Evolutionary conservation across 2,113 vertebrate genomes (phyloP).

Genomic region (Beaufortia kweichowensis): DNA sequence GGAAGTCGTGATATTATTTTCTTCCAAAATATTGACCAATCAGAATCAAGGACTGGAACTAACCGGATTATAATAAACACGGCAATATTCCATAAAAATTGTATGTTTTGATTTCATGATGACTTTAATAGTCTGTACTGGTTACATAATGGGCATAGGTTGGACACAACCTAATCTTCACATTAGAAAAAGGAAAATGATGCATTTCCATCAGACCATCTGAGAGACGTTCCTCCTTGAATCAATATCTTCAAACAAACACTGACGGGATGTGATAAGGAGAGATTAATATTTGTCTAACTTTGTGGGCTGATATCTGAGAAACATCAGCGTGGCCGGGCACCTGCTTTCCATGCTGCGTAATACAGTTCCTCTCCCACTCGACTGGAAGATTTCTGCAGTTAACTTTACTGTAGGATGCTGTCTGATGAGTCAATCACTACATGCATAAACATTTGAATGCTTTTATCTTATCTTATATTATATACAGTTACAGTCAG

Average conservation of each 20-base stretch:
- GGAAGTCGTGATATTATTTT: too few relatives aligned
- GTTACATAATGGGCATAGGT: background rate
- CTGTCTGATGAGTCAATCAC: background rate
- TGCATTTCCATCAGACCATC: too few relatives aligned
- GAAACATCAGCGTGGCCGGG: background rate
- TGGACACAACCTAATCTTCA: too few relatives aligned
- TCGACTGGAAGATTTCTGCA: background rate
- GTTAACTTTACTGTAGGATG: background rate
- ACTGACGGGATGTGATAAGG: constrained; percentile 20
- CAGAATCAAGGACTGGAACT: too few relatives aligned
- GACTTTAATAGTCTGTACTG: too few relatives aligned
- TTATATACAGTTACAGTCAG: background rate
- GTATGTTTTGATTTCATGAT: too few relatives aligned
- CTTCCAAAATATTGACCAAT: too few relatives aligned
- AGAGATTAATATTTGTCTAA: constrained; percentile 4
- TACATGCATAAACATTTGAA: constrained; percentile 2
- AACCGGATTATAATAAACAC: too few relatives aligned
- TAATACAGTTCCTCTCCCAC: background rate
- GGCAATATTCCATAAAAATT: too few relatives aligned
- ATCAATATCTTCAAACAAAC: background rate
- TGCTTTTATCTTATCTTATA: background rate
- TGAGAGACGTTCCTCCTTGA: background rate
- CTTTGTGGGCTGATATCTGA: background rate
- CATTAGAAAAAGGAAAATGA: too few relatives aligned
- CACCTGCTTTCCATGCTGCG: constrained; percentile 20